Base-by-base conservation (phyloP, 2,888 invertebrate genomes). In the Campoplex nolae region DNA sequence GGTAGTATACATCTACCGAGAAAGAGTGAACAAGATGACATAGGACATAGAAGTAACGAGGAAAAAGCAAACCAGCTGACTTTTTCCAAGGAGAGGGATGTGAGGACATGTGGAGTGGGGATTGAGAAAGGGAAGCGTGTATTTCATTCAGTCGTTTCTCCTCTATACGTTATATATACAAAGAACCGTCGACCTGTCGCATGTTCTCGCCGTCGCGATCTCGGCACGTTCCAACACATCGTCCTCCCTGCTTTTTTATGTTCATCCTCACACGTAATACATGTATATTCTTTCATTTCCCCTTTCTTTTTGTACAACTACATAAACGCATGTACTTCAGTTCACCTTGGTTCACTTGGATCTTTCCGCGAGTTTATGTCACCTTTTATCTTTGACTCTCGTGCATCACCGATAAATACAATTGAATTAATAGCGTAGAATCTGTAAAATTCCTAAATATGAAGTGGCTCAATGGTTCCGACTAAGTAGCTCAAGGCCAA, bases 151-250 rank as follows among this genome's bases (percentile, higher is more conserved):
- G 88, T 88, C 88, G 84, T 83, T 88, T 88, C 88, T 82, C 83
- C 78, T 74, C 48, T 32, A 80, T 56, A 58, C 73, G 73, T 68
- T 84, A 74, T 80, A 35, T 85, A 91, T 89, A 91, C 90, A 90
- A 92, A 92, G 91, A 90, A 93, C 92, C 93, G 92, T 92, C 92
- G 92, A 92, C 92, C 93, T 89, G 82, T 91, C 90, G 90, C 91
- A 92, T 83, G 68, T 83, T 89, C 87, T 83, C 83, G 81, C 85
- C 86, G 88, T 82, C 86, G 80, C 86, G 85, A 84, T 80, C 83
- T 79, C 83, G 83, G 84, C 83, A 86, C 87, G 85, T 82, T 87
- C 84, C 76, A 54, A 38, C 82, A 76, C 82, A 78, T 77, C 80
- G 67, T 83, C 54, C 54, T 62, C 7, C 28, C 58, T 16, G n/a